Base-by-base conservation (phyloP, 2,113 vertebrate genomes). In the Egretta garzetta region DNA sequence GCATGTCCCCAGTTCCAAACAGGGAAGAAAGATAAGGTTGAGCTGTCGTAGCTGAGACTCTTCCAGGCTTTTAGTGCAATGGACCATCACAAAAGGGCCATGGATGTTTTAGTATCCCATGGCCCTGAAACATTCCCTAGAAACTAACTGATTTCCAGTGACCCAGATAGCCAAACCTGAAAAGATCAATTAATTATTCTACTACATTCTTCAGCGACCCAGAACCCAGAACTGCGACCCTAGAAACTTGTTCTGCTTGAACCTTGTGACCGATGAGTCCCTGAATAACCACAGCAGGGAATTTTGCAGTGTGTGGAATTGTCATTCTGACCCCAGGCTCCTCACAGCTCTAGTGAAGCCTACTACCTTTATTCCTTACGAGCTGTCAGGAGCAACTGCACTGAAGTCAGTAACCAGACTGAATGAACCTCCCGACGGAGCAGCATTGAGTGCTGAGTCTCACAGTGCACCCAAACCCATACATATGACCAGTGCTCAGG, bases 381-480 rank as follows among this genome's bases (percentile, higher is more conserved):
- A 73, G 17, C 49, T 4, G 4, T 50, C 58, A 70, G 74, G 49
- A 88, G 73, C 6, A 5, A 58, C 59, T 83, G 35, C 0, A 2
- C 50, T 83, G 55, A 74, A 80, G 52, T 28, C 32, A 50, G 47
- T 50, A 39, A 58, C 41, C 21, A 23, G 37, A 30, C 43, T 20
- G 55, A 58, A 32, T 1, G 12, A 50, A 49, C 19, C 26, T 85
- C 22, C 35, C 70, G 35, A 7, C 6, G 4, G 37, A 58, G 47
- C 35, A 71, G 33, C 30, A 37, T 1, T 4, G 5, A 66, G 30
- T 1, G 1, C 6, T 0, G 6, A 58, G 50, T 53, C 52, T 28
- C 33, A 66, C 18, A 41, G 14, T 9, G 7, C 37, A 63, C 35
- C 30, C 41, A 86, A 45, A 68, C 19, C 21, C 0, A 0, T 12